Evolutionary conservation across 2,888 invertebrate genomes (phyloP).

Genomic region (Ecdyonurus torrentis): DNA sequence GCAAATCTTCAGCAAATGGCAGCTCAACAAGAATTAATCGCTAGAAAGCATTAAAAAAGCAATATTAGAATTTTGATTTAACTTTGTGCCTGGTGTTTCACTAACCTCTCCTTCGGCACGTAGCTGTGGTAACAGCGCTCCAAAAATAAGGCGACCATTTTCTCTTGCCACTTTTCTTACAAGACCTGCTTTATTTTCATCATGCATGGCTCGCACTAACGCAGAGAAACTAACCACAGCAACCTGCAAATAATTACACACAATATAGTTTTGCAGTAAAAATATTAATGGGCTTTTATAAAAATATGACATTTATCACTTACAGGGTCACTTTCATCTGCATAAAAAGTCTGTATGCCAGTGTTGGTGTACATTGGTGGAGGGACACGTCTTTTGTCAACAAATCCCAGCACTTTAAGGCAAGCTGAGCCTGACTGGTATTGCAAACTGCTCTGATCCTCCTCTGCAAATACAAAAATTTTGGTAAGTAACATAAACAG

Average conservation of each 20-base stretch:
- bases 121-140: not conserved
- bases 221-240: not conserved
- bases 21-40: not conserved
- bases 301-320: not conserved
- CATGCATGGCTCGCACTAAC: not conserved
- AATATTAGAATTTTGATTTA: not conserved
- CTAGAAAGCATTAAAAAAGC: not conserved
- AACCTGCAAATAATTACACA: not conserved
- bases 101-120: not conserved
- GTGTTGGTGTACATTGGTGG: not conserved
- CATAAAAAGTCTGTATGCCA: not conserved
- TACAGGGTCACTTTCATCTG: not conserved
- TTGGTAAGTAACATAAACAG: not conserved
- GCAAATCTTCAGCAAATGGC: not conserved
- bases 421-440: not conserved
- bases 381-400: not conserved
- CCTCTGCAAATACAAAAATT: not conserved
- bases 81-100: not conserved
- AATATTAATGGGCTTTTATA: too few species aligned
- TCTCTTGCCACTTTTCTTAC: not conserved
- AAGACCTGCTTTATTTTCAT: not conserved
- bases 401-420: not conserved
- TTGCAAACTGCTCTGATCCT: not conserved
- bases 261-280: too few species aligned
- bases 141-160: not conserved